phyloP scores from a whole-genome alignment of 2,888 invertebrate genomes.

The Oligia strigilis region DNA sequence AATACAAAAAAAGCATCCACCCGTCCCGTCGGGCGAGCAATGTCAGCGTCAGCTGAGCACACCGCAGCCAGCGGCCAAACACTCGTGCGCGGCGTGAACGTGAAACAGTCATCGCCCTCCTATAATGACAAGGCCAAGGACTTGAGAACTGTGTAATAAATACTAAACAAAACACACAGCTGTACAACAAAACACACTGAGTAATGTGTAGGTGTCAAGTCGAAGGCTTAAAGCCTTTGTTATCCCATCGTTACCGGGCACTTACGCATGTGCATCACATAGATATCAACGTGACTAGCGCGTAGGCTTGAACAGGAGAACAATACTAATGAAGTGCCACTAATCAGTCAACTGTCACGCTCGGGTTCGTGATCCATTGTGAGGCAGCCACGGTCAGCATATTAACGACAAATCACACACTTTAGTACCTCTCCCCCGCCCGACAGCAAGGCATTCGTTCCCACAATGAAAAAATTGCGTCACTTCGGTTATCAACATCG shows the following conservation, averaged over 20 bases:
- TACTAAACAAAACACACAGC: slow-evolving; percentile 44
- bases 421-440: slow-evolving; percentile 12
- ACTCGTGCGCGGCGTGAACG: slow-evolving; percentile 60
- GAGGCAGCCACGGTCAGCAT: slow-evolving; percentile 41
- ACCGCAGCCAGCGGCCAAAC: slow-evolving; percentile 48
- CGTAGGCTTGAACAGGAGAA: slow-evolving; percentile 40
- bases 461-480: slow-evolving; percentile 49
- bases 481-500: slow-evolving; percentile 49
- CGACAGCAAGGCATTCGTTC: slow-evolving; percentile 16
- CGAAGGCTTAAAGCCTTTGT: slow-evolving; percentile 50
- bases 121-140: slow-evolving; percentile 60
- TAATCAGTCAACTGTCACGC: slow-evolving; percentile 59
- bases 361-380: slow-evolving; percentile 53
- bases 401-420: slow-evolving; percentile 42
- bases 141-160: slow-evolving; percentile 32
- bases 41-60: slow-evolving; percentile 48
- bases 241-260: slow-evolving; percentile 27
- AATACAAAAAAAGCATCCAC: slow-evolving; percentile 43
- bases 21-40: slow-evolving; percentile 30
- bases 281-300: slow-evolving; percentile 46
- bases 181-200: slow-evolving; percentile 28
- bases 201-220: slow-evolving; percentile 36
- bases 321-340: slow-evolving; percentile 53
- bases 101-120: slow-evolving; percentile 63
- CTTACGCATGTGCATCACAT: slow-evolving; percentile 47